These are phyloP conservation scores for Protobothrops mucrosquamatus DNA, from an alignment of 2,113 vertebrate genomes.

Conservation along the genomic window DNA sequence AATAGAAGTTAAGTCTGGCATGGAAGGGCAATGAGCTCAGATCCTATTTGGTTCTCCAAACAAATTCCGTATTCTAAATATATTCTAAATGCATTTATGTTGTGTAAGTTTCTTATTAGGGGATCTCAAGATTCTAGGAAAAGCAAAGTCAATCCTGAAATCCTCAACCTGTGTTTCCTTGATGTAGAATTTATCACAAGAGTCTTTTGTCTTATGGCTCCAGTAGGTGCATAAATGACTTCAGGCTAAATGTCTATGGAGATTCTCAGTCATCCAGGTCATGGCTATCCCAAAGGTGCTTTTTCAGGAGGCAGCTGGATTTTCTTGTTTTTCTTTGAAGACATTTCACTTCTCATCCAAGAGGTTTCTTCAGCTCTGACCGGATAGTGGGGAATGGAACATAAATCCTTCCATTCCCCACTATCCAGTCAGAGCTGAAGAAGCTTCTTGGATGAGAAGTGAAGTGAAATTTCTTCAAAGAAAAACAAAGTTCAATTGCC, in stretches of 20 bases:
- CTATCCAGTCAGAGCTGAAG: too few relatives aligned
- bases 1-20: not conserved
- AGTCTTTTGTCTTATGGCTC: not conserved
- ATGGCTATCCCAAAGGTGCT: too few relatives aligned
- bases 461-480: too few relatives aligned
- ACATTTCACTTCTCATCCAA: too few relatives aligned
- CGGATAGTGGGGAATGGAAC: too few relatives aligned
- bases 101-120: not conserved
- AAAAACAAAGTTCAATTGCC: too few relatives aligned
- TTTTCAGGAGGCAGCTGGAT: too few relatives aligned
- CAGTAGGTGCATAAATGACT: constrained; percentile 10
- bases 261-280: too few relatives aligned
- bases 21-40: not conserved
- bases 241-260: not conserved
- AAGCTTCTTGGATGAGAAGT: too few relatives aligned
- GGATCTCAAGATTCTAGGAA: not conserved
- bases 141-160: not conserved
- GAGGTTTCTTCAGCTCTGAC: too few relatives aligned
- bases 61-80: not conserved
- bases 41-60: not conserved
- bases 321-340: too few relatives aligned
- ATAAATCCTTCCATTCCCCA: too few relatives aligned
- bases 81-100: not conserved
- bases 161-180: not conserved
- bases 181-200: not conserved